These are phyloP conservation scores for Ictalurus furcatus DNA, from an alignment of 2,113 vertebrate genomes.

Conservation along the genomic window DNA sequence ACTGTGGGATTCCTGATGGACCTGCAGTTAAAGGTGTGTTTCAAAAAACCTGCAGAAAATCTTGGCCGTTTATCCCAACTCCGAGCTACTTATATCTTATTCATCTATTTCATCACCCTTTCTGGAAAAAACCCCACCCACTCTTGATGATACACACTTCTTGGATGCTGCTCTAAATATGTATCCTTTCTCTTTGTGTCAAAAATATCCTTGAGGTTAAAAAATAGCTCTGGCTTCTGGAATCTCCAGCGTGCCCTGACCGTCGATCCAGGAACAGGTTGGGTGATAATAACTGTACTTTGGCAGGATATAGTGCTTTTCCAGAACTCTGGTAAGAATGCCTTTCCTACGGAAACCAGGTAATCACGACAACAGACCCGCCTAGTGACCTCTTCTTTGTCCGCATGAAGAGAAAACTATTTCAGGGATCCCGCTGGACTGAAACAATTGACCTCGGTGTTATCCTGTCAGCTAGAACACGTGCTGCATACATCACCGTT, in stretches of 20 bases:
- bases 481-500: slow-evolving; percentile 31
- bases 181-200: slow-evolving; percentile 24
- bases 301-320: slow-evolving; percentile 64
- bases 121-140: neutral
- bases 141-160: slow-evolving; percentile 3
- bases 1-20: slow-evolving; percentile 17
- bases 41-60: neutral
- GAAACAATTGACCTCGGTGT: slow-evolving; percentile 62
- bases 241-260: slow-evolving; percentile 60
- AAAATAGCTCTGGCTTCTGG: slow-evolving; percentile 57
- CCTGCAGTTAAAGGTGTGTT: neutral
- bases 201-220: slow-evolving; percentile 50
- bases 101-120: neutral
- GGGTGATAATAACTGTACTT: slow-evolving; percentile 62
- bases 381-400: slow-evolving; percentile 55
- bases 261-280: slow-evolving; percentile 64
- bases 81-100: neutral
- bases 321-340: slow-evolving; percentile 63
- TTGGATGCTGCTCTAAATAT: slow-evolving; percentile 33
- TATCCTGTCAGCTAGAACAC: slow-evolving; percentile 47
- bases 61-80: neutral
- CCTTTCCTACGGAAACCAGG: slow-evolving; percentile 67
- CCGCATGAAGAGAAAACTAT: slow-evolving; percentile 57
- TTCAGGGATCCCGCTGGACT: slow-evolving; percentile 58
- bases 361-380: slow-evolving; percentile 67